Percentiles rank a stretch among this genome's conserved stretches.
Conservation (phyloP, 2,113 vertebrate genomes). For the Microcebus ravelobensis region DNA sequence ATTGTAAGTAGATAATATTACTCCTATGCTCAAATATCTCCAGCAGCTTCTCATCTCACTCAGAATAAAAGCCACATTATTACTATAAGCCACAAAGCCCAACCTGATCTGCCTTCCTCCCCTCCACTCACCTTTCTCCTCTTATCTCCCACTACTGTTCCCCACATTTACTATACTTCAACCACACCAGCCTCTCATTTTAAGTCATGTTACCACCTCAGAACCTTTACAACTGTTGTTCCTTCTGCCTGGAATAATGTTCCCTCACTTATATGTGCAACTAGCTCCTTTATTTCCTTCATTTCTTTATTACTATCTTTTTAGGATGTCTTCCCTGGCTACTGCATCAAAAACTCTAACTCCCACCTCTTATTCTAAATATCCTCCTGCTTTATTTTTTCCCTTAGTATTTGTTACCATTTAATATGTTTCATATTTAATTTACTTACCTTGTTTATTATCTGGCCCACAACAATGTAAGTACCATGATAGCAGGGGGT, state of each 20-base stretch:
- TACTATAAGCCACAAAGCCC: neutral
- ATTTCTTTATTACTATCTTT: neutral
- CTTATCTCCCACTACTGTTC: neutral
- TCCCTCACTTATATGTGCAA: neutral
- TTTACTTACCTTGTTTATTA: conserved; percentile 58
- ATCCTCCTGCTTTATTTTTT: neutral
- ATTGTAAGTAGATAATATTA: neutral
- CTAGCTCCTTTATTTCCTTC: neutral
- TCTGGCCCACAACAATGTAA: neutral
- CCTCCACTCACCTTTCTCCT: neutral
- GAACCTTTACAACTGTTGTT: neutral
- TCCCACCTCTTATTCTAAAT: neutral
- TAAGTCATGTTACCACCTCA: neutral
- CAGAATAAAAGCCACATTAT: neutral
- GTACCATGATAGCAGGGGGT: neutral
- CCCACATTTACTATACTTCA: neutral
- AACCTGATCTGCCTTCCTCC: neutral
- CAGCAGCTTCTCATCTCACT: neutral
- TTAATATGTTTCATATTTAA: neutral
- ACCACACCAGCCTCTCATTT: neutral
- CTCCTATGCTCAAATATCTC: neutral
- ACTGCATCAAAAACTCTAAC: neutral
- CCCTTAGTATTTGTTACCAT: conserved; percentile 21
- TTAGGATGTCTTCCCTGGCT: neutral
- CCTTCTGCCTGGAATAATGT: neutral